phyloP scores from a whole-genome alignment of 2,797 vertebrate genomes.

The Nyctalus aviator region DNA sequence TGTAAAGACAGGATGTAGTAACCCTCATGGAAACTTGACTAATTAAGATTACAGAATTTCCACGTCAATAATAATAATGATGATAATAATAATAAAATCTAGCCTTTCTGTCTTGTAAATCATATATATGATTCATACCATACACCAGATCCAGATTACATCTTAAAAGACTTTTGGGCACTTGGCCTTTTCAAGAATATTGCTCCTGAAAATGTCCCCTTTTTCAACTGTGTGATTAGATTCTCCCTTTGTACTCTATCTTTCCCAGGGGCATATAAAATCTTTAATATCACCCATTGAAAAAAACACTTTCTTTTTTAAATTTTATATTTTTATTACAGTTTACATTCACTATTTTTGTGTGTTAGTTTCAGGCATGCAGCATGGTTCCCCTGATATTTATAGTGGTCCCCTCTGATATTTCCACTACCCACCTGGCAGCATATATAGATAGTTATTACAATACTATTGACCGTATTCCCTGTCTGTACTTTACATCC shows the following conservation, averaged over 20 bases:
- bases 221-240: not conserved
- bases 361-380: not conserved
- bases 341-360: not conserved
- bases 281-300: not conserved
- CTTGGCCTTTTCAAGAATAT: slow-evolving; percentile 39
- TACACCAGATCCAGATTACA: not conserved
- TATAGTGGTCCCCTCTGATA: not conserved
- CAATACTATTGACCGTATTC: not conserved
- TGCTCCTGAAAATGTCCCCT: not conserved
- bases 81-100: not conserved
- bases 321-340: not conserved
- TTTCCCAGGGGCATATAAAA: slow-evolving; percentile 18
- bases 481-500: not conserved
- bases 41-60: not conserved
- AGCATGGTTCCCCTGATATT: not conserved
- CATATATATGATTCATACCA: not conserved
- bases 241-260: not conserved
- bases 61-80: not conserved
- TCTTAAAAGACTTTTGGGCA: not conserved
- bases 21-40: not conserved
- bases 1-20: not conserved
- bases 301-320: not conserved
- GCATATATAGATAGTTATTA: not conserved
- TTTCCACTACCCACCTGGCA: not conserved
- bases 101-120: not conserved